Conservation (phyloP, 2,113 vertebrate species). For the Merops nubicus region DNA sequence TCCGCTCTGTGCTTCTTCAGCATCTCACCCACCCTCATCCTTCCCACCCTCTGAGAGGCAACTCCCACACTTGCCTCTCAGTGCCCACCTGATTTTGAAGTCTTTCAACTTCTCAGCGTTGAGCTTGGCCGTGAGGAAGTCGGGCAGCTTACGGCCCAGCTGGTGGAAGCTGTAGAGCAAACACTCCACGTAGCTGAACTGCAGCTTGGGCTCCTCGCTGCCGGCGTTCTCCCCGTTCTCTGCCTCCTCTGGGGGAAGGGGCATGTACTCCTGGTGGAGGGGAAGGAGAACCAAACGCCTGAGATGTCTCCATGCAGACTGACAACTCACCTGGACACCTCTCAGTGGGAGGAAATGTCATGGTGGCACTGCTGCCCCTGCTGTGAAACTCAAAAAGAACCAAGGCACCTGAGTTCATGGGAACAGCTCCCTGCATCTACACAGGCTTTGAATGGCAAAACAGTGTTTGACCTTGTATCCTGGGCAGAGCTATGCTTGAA, state of each 20-base stretch:
- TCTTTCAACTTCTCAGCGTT: slow-evolving; percentile 95
- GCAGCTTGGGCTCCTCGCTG: slow-evolving; percentile 93
- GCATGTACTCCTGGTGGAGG: slow-evolving; percentile 90
- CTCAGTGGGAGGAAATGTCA: background rate
- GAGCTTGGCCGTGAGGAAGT: slow-evolving; percentile 94
- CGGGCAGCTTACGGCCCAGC: slow-evolving; percentile 93
- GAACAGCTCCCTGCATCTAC: background rate
- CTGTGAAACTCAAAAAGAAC: background rate
- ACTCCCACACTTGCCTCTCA: background rate
- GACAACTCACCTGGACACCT: background rate
- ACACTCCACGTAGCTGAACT: slow-evolving; percentile 98
- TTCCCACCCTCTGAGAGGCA: background rate
- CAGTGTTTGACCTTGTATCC: background rate
- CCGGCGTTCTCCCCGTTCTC: slow-evolving; percentile 93
- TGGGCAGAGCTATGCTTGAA: background rate
- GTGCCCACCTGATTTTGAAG: slow-evolving; percentile 92
- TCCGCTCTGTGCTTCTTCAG: background rate
- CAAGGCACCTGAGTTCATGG: background rate
- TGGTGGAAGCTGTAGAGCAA: slow-evolving; percentile 96
- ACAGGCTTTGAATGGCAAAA: background rate
- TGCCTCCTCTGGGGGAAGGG: slow-evolving; percentile 93
- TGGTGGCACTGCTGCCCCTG: background rate
- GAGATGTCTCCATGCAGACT: background rate
- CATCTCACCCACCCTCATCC: background rate
- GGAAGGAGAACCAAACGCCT: background rate